A percentile compares a stretch with the other conserved stretches of the same genome.
Evolutionary conservation across 37 sponge, comb jelly and placozoan species (phyloP).

Genomic region (Diacarnus erythraeanus): DNA sequence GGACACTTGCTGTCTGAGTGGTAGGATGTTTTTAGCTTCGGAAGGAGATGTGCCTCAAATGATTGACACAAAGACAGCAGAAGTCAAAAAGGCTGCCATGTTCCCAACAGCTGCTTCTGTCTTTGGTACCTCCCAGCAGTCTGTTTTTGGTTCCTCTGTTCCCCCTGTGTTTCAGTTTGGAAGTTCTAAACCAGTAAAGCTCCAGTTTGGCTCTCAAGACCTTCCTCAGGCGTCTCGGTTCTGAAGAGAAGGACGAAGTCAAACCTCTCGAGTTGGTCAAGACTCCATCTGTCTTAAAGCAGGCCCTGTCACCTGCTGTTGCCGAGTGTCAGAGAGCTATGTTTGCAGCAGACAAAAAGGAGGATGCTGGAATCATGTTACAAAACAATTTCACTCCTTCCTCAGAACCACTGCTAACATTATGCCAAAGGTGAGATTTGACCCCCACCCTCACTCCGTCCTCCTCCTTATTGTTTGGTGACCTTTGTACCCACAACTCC

Average conservation of each 20-base stretch:
- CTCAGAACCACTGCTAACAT: conserved; percentile 68
- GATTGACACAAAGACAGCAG: background rate
- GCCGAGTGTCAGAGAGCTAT: conserved; percentile 90
- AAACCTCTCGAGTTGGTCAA: background rate
- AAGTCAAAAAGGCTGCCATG: background rate
- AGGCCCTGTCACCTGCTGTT: conserved; percentile 88
- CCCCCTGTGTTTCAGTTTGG: conserved; percentile 34
- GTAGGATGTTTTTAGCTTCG: conserved; percentile 58
- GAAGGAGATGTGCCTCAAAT: conserved; percentile 49
- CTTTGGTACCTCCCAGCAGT: conserved; percentile 63
- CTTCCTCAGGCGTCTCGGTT: background rate
- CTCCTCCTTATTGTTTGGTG: background rate
- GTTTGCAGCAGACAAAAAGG: conserved; percentile 89
- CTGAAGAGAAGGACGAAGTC: background rate
- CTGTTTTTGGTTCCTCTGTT: conserved; percentile 31
- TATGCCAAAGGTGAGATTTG: conserved; percentile 69
- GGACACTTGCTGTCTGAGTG: conserved; percentile 82
- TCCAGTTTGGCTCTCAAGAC: conserved; percentile 39
- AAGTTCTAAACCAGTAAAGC: conserved; percentile 4
- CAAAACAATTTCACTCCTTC: conserved; percentile 68
- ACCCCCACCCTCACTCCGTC: background rate
- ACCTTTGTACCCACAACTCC: too few species aligned
- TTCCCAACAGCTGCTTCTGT: conserved; percentile 69
- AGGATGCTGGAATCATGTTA: conserved; percentile 68
- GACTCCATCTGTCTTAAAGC: background rate